Base-by-base conservation (phyloP, 2,888 invertebrate genomes). In the Digitonthophagus gazella region DNA sequence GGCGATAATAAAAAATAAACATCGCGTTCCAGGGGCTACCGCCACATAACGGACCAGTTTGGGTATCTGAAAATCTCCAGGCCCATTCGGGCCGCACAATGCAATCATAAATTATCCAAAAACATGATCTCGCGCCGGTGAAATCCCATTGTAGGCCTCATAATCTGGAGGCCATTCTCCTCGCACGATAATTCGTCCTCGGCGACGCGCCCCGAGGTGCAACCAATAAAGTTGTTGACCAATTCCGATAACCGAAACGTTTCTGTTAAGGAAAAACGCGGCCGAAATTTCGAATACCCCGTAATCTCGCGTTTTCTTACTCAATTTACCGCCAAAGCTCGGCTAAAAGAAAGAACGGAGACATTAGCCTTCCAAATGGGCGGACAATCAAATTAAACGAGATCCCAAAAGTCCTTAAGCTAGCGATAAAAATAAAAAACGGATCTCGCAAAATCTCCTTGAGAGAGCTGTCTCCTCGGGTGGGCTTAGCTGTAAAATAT, bases 101-200 rank as follows among this genome's bases (percentile, higher is more conserved):
- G 69, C 67, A 67, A 67, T 67, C 67, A 67, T 69, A 69, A 69
- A 69, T 69, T 69, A 69, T 65, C 67, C 69, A 64, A 65, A 69
- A 67, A 69, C 69, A 69, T 67, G 69, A 69, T 69, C 69, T 65
- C 69, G 56, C 69, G 56, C 58, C 58, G 64, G 66, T 19, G 15
- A 64, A 69, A 67, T 63, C 20, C 67, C 67, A 69, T 69, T 69
- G 67, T 69, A 67, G 64, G 56, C 55, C 58, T 58, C 58, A 69
- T 58, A 58, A 44, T 44, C 28, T 44, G 65, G 68, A 11, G 61
- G 61, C 61, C 61, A 18, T 61, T 61, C 61, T 61, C 19, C 61
- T n/a, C 61, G 28, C 28, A 44, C 28, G 28, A 44, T 44, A 44
- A 44, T 44, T 44, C 28, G 28, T 44, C 28, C 8, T 44, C 28